A percentile compares a stretch with the other conserved stretches of the same genome.
Conservation (phyloP, 2,888 invertebrate species). For the Diaphora mendica region DNA sequence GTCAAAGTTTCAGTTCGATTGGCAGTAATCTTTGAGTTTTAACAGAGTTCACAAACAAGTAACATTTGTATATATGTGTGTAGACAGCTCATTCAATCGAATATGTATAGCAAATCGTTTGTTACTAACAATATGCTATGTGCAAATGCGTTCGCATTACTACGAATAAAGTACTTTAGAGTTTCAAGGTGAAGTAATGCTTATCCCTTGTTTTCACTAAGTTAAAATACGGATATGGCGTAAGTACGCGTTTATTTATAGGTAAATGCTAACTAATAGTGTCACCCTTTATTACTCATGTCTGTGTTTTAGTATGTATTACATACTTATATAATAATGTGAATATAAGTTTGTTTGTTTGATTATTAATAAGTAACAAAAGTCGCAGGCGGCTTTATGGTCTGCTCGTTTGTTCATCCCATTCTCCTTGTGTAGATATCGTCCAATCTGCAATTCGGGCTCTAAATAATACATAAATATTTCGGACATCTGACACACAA, state of each 20-base stretch:
- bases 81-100: too few relatives aligned
- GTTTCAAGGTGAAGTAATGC: conserved; percentile 36
- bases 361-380: not conserved
- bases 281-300: not conserved
- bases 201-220: conserved; percentile 42
- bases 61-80: too few relatives aligned
- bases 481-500: too few relatives aligned
- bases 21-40: too few relatives aligned
- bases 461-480: too few relatives aligned
- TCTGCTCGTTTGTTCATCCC: too few relatives aligned
- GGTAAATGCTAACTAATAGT: not conserved
- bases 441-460: too few relatives aligned
- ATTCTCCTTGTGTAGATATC: too few relatives aligned
- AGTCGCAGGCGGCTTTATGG: too few relatives aligned
- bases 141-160: not conserved
- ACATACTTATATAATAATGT: not conserved
- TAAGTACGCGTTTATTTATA: not conserved
- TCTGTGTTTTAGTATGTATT: too few relatives aligned
- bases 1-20: too few relatives aligned
- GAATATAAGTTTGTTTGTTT: not conserved
- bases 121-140: conserved; percentile 1
- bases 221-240: conserved; percentile 1
- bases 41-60: too few relatives aligned
- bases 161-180: conserved; percentile 23
- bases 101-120: not conserved